Evolutionary conservation across 2,888 invertebrate species (phyloP).

Genomic region (Operophtera brumata): DNA sequence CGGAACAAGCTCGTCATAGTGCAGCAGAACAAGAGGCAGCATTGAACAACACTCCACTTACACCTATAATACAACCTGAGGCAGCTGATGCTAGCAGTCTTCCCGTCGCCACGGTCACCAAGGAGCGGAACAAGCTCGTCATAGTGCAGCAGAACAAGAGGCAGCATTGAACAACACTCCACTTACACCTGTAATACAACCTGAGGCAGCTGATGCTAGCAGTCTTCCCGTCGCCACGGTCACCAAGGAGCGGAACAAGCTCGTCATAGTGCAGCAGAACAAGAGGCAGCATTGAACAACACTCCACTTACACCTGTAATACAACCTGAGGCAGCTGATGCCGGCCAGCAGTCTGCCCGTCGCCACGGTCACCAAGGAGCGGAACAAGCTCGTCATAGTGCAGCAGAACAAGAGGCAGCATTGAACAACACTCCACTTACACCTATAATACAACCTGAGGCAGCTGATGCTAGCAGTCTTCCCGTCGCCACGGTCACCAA

Average conservation of each 20-base stretch:
- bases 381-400: no score
- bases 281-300: conserved; percentile 58
- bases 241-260: conserved; percentile 90
- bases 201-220: conserved; percentile 83
- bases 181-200: conserved; percentile 82
- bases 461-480: conserved; percentile 83
- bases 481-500: conserved; percentile 90
- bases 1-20: conserved; percentile 91
- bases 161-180: no score
- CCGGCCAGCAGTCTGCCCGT: no score
- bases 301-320: no score
- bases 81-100: background rate
- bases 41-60: conserved; percentile 11
- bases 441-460: conserved; percentile 82
- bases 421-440: no score
- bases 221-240: conserved; percentile 87
- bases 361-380: no score
- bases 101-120: no score
- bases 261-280: conserved; percentile 87
- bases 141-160: no score
- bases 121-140: no score
- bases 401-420: no score
- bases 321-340: no score
- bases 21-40: conserved; percentile 81
- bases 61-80: no score